Base-by-base conservation (phyloP, 1,140 invertebrate genomes). In the Bilobella aurantiaca region DNA sequence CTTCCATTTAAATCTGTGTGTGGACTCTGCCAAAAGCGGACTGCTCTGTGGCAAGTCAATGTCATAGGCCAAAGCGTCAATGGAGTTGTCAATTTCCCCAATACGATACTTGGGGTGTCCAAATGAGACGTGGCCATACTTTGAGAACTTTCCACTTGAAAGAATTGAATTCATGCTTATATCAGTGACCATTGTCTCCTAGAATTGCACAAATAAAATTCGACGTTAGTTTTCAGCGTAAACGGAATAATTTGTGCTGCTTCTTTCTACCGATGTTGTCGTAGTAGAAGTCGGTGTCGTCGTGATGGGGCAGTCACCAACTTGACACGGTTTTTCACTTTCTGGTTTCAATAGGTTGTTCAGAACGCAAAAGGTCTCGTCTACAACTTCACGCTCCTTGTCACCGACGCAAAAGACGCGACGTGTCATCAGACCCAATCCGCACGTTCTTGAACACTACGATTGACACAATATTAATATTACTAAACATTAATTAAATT, bases 1-100 rank as follows among this genome's bases (percentile, higher is more conserved):
- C 65, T 75, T 74, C 77, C 77, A 78, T 28, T 75, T 74, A 64
- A 69, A 72, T n/a, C 67, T n/a, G n/a, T n/a, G n/a, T n/a, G n/a
- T 74, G 2, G 70, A 72, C 29, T 63, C 56, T 14, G 57, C 46
- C 16, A 60, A 12, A 3, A 53, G 49, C 25, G 49, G 49, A 53
- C 49, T 53, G 23, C 49, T 53, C 21, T 53, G 49, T 16, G 49
- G 49, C 3, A 53, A 53, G 3, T 53, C 49, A 16, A 53, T 23
- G 12, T 53, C 49, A 53, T 53, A 53, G 49, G 21, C 49, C 12
- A 53, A 23, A 5, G 49, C 49, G 23, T 53, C 49, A 53, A 53
- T 53, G 12, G 49, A 53, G 25, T 53, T 53, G 49, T 53, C 49
- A 12, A 53, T 12, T 23, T 53, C 49, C 12, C 12, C 49, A 53